A percentile compares a stretch with the other conserved stretches of the same genome.
phyloP scores from a whole-genome alignment of 2,797 vertebrate genomes.

The Acropternis orthonyx region DNA sequence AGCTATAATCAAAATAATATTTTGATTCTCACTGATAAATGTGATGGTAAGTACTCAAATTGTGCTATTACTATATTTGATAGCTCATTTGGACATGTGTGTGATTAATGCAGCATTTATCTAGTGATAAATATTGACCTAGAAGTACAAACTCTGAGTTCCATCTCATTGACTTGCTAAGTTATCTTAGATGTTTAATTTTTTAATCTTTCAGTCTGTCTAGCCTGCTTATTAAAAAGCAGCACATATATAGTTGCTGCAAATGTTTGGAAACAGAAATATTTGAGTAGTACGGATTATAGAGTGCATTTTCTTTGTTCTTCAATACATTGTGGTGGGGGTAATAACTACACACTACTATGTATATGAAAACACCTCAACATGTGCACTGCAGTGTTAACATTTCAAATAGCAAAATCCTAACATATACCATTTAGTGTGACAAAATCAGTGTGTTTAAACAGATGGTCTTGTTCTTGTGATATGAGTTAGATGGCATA shows the following conservation, averaged over 20 bases:
- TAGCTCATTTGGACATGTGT: background rate
- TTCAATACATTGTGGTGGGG: background rate
- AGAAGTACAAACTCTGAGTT: background rate
- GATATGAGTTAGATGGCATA: background rate
- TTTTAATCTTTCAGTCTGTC: background rate
- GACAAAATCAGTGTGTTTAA: background rate
- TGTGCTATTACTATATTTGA: background rate
- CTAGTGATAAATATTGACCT: background rate
- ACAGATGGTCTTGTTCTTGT: background rate
- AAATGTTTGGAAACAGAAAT: background rate
- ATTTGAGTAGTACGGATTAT: background rate
- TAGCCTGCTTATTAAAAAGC: background rate
- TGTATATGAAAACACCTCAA: background rate
- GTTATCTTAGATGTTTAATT: background rate
- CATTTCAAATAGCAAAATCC: background rate
- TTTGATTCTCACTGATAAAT: background rate
- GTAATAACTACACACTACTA: background rate
- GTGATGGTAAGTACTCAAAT: background rate
- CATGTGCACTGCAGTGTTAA: background rate
- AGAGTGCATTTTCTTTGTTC: background rate
- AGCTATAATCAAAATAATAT: background rate
- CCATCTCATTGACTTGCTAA: background rate
- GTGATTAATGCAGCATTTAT: background rate
- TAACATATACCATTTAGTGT: background rate
- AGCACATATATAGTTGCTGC: background rate